Percentiles rank a stretch among this genome's conserved stretches.
Evolutionary conservation across 2,113 vertebrate species (phyloP).

Genomic region (Salminus brasiliensis): DNA sequence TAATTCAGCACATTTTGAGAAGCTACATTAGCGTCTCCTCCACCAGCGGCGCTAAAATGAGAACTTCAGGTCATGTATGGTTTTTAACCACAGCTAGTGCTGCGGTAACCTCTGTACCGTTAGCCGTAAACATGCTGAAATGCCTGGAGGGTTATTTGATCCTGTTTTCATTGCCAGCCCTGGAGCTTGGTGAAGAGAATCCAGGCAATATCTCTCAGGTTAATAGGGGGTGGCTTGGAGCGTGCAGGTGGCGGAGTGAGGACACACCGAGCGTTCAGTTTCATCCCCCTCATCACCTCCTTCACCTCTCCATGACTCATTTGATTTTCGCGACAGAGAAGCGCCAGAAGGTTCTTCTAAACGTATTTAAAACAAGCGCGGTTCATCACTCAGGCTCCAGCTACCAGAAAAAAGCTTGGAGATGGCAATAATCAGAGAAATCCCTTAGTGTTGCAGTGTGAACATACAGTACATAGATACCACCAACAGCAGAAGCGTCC

Average conservation of each 20-base stretch:
- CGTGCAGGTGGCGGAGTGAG: slow-evolving; percentile 67
- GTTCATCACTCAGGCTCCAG: slow-evolving; percentile 34
- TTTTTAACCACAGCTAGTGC: neutral
- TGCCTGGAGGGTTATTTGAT: slow-evolving; percentile 38
- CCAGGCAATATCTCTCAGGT: slow-evolving; percentile 70
- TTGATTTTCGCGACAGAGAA: slow-evolving; percentile 65
- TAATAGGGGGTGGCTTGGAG: slow-evolving; percentile 73
- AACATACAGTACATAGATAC: too few relatives aligned
- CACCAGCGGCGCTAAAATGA: neutral
- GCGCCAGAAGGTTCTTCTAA: slow-evolving; percentile 56
- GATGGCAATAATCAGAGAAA: slow-evolving; percentile 4
- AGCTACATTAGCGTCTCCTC: slow-evolving; percentile 34
- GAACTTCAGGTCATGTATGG: neutral
- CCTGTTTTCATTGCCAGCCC: slow-evolving; percentile 33
- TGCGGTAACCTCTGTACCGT: neutral
- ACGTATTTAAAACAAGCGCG: slow-evolving; percentile 44
- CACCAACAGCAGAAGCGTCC: too few relatives aligned
- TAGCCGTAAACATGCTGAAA: neutral
- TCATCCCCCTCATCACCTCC: slow-evolving; percentile 59
- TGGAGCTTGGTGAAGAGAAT: slow-evolving; percentile 53
- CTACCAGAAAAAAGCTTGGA: slow-evolving; percentile 31
- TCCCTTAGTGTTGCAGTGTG: neutral
- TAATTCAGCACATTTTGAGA: slow-evolving; percentile 44
- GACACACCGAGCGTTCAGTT: slow-evolving; percentile 62
- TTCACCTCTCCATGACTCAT: slow-evolving; percentile 68